Evolutionary conservation across 1,140 invertebrate genomes (phyloP).

Genomic region (Glomeris maerens): DNA sequence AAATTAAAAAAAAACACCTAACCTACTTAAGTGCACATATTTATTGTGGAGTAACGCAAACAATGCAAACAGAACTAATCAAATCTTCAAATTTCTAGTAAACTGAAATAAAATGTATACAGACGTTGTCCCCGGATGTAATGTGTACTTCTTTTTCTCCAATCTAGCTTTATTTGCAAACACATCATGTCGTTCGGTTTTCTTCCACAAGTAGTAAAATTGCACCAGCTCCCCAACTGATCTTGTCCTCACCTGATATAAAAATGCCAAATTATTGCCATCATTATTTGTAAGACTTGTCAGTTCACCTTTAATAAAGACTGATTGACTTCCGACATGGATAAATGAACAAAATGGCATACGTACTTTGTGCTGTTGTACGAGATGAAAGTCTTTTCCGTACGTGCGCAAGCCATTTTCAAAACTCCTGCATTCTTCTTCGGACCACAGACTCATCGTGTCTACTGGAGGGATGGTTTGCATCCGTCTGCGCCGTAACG

Average conservation of each 20-base stretch:
- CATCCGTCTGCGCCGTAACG: slow-evolving; percentile 58
- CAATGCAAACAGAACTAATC: background rate
- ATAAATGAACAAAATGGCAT: slow-evolving; percentile 11
- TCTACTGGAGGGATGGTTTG: slow-evolving; percentile 55
- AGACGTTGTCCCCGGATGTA: slow-evolving; percentile 60
- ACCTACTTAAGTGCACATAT: background rate
- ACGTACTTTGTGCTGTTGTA: slow-evolving; percentile 78
- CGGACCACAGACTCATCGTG: slow-evolving; percentile 80
- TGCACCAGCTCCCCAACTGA: slow-evolving; percentile 94
- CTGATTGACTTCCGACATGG: background rate
- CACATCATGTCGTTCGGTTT: slow-evolving; percentile 89
- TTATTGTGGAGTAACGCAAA: background rate
- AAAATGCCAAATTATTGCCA: background rate
- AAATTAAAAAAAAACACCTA: slow-evolving; percentile 1
- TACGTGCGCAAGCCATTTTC: slow-evolving; percentile 81
- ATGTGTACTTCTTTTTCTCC: slow-evolving; percentile 72
- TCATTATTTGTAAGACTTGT: background rate
- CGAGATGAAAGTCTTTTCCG: slow-evolving; percentile 91
- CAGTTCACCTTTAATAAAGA: background rate
- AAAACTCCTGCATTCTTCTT: slow-evolving; percentile 94
- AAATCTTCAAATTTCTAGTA: too few relatives aligned
- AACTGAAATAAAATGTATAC: too few relatives aligned
- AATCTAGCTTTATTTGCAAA: slow-evolving; percentile 68
- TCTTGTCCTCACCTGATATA: slow-evolving; percentile 58
- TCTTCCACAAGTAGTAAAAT: slow-evolving; percentile 99